Conservation (phyloP, 2,797 vertebrate genomes). For the Notolabrus celidotus region DNA sequence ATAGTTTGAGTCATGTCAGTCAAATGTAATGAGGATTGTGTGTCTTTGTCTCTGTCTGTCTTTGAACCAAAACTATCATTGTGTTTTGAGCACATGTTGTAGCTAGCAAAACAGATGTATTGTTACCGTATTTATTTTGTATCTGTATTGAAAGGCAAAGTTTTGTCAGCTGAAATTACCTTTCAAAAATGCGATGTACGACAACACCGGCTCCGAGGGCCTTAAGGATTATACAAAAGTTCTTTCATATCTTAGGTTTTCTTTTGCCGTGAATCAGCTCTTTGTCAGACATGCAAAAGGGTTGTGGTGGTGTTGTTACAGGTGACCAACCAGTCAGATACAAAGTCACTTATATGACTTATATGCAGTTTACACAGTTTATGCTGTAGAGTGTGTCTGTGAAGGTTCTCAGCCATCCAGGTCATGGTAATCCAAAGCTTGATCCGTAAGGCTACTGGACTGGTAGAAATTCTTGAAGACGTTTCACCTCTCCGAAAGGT, state of each 20-base stretch:
- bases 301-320: too few relatives aligned
- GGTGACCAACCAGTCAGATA: too few relatives aligned
- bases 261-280: background rate
- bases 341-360: too few relatives aligned
- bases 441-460: too few relatives aligned
- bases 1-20: constrained; percentile 47
- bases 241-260: background rate
- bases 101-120: constrained; percentile 1
- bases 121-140: background rate
- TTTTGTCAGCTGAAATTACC: background rate
- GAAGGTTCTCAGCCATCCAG: too few relatives aligned
- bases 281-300: too few relatives aligned
- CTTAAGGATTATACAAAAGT: background rate
- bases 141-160: background rate
- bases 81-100: constrained; percentile 10
- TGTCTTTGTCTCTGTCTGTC: constrained; percentile 16
- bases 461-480: too few relatives aligned
- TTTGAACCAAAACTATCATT: constrained; percentile 5
- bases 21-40: constrained; percentile 40
- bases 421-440: too few relatives aligned
- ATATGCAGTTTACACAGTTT: too few relatives aligned
- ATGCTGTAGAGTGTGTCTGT: too few relatives aligned
- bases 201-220: background rate
- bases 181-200: background rate
- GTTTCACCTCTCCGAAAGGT: too few relatives aligned